Base-by-base conservation (phyloP, 2,797 vertebrate genomes). In the Chloroceryle inda region DNA sequence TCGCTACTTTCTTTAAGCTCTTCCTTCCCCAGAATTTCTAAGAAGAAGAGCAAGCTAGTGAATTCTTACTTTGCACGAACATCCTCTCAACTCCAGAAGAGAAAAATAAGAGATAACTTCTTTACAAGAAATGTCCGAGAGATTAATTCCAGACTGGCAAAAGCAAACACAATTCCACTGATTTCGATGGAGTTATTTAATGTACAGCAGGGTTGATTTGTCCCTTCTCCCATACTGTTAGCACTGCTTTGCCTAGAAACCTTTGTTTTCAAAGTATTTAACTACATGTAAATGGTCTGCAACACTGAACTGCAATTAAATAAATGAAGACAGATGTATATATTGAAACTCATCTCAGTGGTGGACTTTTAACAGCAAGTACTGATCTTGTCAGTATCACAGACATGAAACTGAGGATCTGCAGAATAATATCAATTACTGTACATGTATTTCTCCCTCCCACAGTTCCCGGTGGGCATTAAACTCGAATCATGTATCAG, bases 201-300 rank as follows among this genome's bases (percentile, higher is more conserved):
- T 21, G 23, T 56, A 72, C 69, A 88, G 31, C 27, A 61, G 49
- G 23, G 80, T 18, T 74, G n/a, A 55, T 52, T 21, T 53, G 79
- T 67, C 55, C 40, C 26, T 79, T 73, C 68, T 92, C 52, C 52
- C 62, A 18, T 15, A 27, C 9, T 45, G 40, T 10, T 10, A 68
- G 35, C 45, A 23, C 24, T 59, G 15, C 69, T 82, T 81, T 83
- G 52, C 58, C 50, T 68, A 27, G 40, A 87, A 93, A 93, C 18
- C 50, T 79, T 88, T 85, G 37, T 35, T 89, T 96, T 79, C 83
- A 71, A 81, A 83, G 64, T 85, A 69, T 62, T 67, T 89, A 87
- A 44, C 44, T 64, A 40, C 1, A 16, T 72, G 62, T 69, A 69
- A 88, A 79, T 35, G 68, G 35, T 37, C 66, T 78, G 27, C 16